Evolutionary conservation across 2,888 invertebrate genomes (phyloP).

Genomic region (Tachina lurida): DNA sequence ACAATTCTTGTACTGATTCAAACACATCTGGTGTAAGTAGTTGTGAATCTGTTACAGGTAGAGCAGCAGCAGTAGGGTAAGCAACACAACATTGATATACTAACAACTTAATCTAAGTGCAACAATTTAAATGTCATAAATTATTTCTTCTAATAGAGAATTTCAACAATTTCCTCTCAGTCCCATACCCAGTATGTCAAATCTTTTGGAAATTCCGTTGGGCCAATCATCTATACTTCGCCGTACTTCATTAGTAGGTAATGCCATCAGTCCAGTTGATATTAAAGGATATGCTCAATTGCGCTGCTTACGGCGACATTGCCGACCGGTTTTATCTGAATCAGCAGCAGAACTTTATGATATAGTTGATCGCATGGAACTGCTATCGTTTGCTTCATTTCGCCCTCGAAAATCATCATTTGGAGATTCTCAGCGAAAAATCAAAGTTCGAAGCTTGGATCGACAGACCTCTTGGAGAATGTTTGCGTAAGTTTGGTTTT

Average conservation of each 20-base stretch:
- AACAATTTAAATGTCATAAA: neutral
- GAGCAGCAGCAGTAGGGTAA: conserved; percentile 86
- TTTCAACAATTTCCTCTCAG: conserved; percentile 90
- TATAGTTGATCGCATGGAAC: conserved; percentile 80
- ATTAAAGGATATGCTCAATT: conserved; percentile 90
- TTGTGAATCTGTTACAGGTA: conserved; percentile 88
- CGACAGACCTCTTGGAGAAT: conserved; percentile 79
- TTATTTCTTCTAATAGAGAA: conserved; percentile 83
- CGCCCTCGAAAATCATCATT: conserved; percentile 79
- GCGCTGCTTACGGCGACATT: conserved; percentile 87
- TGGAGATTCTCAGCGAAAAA: conserved; percentile 79
- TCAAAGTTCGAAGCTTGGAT: conserved; percentile 81
- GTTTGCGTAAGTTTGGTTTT: conserved; percentile 76
- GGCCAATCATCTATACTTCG: conserved; percentile 74
- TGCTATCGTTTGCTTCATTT: conserved; percentile 72
- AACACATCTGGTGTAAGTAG: conserved; percentile 93
- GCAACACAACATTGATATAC: conserved; percentile 32
- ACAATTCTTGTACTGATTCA: conserved; percentile 88
- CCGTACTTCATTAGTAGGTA: conserved; percentile 79
- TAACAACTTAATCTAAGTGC: neutral
- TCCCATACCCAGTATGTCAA: conserved; percentile 93
- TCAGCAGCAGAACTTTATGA: conserved; percentile 85
- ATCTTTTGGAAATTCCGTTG: conserved; percentile 85
- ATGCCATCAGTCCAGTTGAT: conserved; percentile 88
- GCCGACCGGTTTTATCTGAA: conserved; percentile 87